Conservation (phyloP, 2,113 vertebrate genomes). For the Siniperca knerii region DNA sequence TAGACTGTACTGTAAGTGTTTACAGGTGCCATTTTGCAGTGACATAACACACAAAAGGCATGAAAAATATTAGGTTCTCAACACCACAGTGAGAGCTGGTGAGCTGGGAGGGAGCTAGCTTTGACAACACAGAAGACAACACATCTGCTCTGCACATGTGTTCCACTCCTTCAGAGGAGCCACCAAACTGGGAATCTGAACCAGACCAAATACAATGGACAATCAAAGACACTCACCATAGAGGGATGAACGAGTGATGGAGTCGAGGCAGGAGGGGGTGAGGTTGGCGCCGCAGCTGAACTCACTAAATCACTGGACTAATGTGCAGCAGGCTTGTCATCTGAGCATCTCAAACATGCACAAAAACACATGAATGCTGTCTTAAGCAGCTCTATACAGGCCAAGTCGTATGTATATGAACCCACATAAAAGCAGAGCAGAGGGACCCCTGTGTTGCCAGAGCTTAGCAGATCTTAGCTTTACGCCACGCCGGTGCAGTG, state of each 20-base stretch:
- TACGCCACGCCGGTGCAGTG: constrained; percentile 3
- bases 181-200: constrained; percentile 66
- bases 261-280: constrained; percentile 19
- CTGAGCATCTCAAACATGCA: constrained; percentile 49
- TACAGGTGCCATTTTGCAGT: constrained; percentile 4
- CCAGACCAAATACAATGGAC: constrained; percentile 66
- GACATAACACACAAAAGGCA: constrained; percentile 7
- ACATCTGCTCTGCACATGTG: constrained; percentile 68
- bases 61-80: not conserved
- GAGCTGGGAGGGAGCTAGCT: constrained; percentile 20
- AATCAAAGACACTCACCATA: constrained; percentile 22
- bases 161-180: constrained; percentile 42
- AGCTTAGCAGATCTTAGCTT: constrained; percentile 15
- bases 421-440: constrained; percentile 50
- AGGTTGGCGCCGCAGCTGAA: constrained; percentile 58
- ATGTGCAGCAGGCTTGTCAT: constrained; percentile 73
- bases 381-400: not conserved
- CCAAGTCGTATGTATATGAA: constrained; percentile 17
- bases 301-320: constrained; percentile 75
- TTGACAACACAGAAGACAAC: constrained; percentile 28
- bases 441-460: constrained; percentile 13
- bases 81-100: constrained; percentile 13
- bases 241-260: constrained; percentile 23
- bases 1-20: constrained; percentile 2
- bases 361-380: constrained; percentile 19